Evolutionary conservation across 2,797 vertebrate species (phyloP).

Genomic region (Pseudomugil tenellus): DNA sequence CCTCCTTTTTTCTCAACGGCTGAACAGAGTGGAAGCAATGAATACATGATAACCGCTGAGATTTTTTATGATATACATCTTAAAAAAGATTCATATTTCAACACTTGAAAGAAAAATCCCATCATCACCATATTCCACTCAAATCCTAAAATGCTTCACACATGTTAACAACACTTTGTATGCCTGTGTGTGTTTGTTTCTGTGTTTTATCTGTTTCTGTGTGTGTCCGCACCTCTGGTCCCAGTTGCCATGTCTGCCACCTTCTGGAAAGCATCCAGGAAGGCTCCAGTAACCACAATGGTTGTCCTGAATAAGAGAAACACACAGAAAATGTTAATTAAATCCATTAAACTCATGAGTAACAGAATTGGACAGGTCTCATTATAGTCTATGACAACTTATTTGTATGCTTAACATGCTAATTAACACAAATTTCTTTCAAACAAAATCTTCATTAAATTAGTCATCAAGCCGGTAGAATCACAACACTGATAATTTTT

Average conservation of each 20-base stretch:
- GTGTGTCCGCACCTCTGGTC: constrained; percentile 79
- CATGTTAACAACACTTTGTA: background rate
- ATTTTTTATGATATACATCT: background rate
- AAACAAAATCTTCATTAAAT: too few species aligned
- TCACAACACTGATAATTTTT: too few species aligned
- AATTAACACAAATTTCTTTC: too few species aligned
- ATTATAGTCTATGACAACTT: too few species aligned
- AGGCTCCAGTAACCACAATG: constrained; percentile 83
- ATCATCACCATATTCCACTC: background rate
- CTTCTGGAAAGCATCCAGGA: constrained; percentile 89
- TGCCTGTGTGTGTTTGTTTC: background rate
- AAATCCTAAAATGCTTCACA: background rate
- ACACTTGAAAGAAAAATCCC: too few species aligned
- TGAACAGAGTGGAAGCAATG: background rate
- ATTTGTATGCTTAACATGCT: too few species aligned
- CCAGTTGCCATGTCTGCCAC: constrained; percentile 88
- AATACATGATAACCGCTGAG: background rate
- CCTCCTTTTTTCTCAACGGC: background rate
- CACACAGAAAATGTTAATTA: background rate
- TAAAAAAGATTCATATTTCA: too few species aligned
- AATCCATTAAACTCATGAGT: background rate
- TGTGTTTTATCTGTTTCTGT: background rate
- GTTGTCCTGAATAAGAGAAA: constrained; percentile 77
- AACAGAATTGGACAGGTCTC: background rate
- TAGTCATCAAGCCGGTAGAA: too few species aligned